Base-by-base conservation (phyloP, 1,140 invertebrate genomes). In the Olivierus martensii region DNA sequence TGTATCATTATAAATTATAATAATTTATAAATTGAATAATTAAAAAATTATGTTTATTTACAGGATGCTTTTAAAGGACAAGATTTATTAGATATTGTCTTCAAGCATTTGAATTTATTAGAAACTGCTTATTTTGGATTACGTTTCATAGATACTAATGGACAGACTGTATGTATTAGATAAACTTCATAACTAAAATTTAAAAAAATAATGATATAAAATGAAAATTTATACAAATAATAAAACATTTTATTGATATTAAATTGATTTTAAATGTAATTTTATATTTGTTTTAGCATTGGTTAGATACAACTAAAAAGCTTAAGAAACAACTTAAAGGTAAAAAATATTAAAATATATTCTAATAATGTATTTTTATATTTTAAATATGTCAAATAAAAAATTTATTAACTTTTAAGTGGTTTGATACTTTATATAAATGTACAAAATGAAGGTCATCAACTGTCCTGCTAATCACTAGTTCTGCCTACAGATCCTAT, bases 41-140 rank as follows among this genome's bases (percentile, higher is more conserved):
- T 28, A 28, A 6, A 28, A 28, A 28, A 28, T 28, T 28, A 28
- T 28, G 4, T 28, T 28, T 28, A 28, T 28, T 28, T 28, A 28
- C 9, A 28, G 28, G 28, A 28, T 28, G 28, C 28, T 28, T 28
- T 28, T 28, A 75, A 78, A 5, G 89, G 87, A 14, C 87, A 92
- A 69, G 82, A 84, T 56, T 67, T 94, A 45, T 66, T 92, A 63
- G 87, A 92, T 67, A 79, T 84, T 56, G 86, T 91, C 35, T 90
- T 87, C 69, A 79, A 82, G 59, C 85, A 91, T 67, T 75, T 94
- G 52, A 90, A 91, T 73, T 76, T 94, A 39, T 70, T 92, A 59
- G 89, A 94, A 71, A 93, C 87, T 19, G 83, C 86, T 52, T 93
- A 92, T 68, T 94, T 94, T 69, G 89, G 89, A 39, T 75, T 94